Conservation (phyloP, 2,888 invertebrate genomes). For the Plebejus melissa region DNA sequence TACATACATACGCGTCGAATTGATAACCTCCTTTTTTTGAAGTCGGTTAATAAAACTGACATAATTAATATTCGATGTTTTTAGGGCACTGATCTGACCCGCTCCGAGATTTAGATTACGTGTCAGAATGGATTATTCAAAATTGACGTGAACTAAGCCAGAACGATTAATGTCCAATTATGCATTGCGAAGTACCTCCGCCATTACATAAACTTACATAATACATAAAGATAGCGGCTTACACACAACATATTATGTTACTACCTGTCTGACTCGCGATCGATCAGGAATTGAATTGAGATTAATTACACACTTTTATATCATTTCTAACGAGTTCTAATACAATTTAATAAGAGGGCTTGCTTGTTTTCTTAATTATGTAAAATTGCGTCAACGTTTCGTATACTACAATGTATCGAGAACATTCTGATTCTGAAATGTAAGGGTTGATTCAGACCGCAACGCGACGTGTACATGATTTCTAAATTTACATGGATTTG, state of each 20-base stretch:
- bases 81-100: neutral
- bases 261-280: slow-evolving; percentile 26
- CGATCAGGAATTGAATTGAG: slow-evolving; percentile 29
- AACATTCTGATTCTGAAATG: neutral
- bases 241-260: slow-evolving; percentile 35
- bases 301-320: slow-evolving; percentile 21
- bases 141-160: slow-evolving; percentile 30
- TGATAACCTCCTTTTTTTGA: too few relatives aligned
- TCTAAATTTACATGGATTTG: too few relatives aligned
- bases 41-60: neutral
- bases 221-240: slow-evolving; percentile 37
- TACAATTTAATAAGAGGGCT: slow-evolving; percentile 24
- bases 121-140: slow-evolving; percentile 25
- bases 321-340: slow-evolving; percentile 21
- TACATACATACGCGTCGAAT: too few relatives aligned
- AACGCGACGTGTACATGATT: too few relatives aligned
- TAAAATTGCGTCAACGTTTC: neutral
- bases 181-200: slow-evolving; percentile 44
- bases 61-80: neutral
- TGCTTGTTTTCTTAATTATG: neutral
- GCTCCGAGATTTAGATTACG: slow-evolving; percentile 20
- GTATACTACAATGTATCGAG: neutral
- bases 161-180: slow-evolving; percentile 45
- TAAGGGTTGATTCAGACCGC: too few relatives aligned
- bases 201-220: slow-evolving; percentile 42